phyloP scores from a whole-genome alignment of 2,113 vertebrate genomes.

The Forbesichthys agassizii region DNA sequence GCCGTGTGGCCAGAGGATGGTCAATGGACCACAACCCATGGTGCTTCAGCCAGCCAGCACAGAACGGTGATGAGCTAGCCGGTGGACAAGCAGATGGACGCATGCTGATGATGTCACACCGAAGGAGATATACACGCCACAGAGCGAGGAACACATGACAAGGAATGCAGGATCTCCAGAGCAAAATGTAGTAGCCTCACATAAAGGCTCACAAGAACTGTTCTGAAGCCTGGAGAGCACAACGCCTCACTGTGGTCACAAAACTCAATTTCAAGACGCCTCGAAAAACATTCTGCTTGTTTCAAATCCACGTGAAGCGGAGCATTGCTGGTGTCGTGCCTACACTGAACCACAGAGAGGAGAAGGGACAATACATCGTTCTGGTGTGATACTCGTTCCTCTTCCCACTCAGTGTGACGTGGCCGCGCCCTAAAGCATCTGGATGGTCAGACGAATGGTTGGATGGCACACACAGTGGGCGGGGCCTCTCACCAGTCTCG shows the following conservation, averaged over 20 bases:
- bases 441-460: conserved; percentile 24
- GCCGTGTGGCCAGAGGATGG: not conserved
- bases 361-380: too few species aligned
- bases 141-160: too few species aligned
- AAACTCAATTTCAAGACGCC: too few species aligned
- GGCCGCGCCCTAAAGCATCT: conserved; percentile 8
- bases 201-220: too few species aligned
- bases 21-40: not conserved
- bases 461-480: conserved; percentile 45
- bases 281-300: too few species aligned
- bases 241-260: too few species aligned
- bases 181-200: too few species aligned
- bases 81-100: not conserved
- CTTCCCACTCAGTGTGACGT: conserved; percentile 14
- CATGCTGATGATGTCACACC: not conserved
- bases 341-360: too few species aligned
- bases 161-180: too few species aligned
- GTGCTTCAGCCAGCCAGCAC: not conserved
- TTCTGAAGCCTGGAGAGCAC: too few species aligned
- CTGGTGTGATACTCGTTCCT: conserved; percentile 16
- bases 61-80: not conserved
- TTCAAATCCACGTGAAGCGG: too few species aligned
- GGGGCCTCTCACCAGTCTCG: conserved; percentile 79
- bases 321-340: too few species aligned
- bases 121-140: not conserved